Base-by-base conservation (phyloP, 2,888 invertebrate species). In the Stenotaenia linearis region DNA sequence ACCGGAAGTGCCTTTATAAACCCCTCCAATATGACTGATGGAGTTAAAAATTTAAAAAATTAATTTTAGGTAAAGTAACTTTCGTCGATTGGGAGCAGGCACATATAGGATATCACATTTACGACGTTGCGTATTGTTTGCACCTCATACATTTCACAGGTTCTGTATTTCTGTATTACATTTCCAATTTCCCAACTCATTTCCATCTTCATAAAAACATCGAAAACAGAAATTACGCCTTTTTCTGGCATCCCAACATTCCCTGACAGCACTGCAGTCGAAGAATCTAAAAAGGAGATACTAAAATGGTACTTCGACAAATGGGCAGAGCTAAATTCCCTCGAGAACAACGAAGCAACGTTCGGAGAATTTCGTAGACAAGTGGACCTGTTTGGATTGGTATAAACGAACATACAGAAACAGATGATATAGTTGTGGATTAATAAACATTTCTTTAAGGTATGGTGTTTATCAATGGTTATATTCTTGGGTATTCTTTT, bases 281-380 rank as follows among this genome's bases (percentile, higher is more conserved):
- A 80, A 75, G 25, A 37, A 30, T 56, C 76, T 12, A 61, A 56
- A 40, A 18, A 32, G 23, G 79, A 75, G 35, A 50, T 37, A 28
- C 21, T 35, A 21, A 61, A 32, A 15, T 69, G 21, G 74, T 35
- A 61, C 18, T 69, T 18, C 23, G 61, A 1, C 15, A 78, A 77
- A 37, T 37, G 32, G 77, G 21, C 25, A 30, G 37, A 77, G 56
- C 18, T 61, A 37, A 77, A 61, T 25, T 61, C 9, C 9, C 3
- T n/a, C 2, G 18, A 61, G 5, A 23, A 6, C 9, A 15, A 61
- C 12, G 61, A 25, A 3, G 61, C 23, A 25, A 0, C 25, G 25
- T 61, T 25, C 25, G 25, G 25, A 12, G 61, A 61, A 25, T 61
- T 61, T 61, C 28, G 10, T 0, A 25, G 25, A 25, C 1, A 25